These are phyloP conservation scores for Spea hammondii DNA, from an alignment of 2,797 vertebrate species.

Conservation along the genomic window DNA sequence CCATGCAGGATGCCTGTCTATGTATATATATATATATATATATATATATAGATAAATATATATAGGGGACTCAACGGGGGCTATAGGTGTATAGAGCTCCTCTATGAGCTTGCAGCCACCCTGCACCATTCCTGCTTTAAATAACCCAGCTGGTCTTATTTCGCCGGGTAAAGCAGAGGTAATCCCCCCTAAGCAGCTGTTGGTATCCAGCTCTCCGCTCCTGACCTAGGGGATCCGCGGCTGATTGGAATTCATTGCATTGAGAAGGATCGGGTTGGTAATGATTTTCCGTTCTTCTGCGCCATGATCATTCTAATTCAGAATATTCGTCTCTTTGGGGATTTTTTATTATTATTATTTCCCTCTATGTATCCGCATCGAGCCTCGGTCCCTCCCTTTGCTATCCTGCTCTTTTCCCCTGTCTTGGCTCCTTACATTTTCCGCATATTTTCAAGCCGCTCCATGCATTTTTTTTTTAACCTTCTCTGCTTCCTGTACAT, in stretches of 20 bases:
- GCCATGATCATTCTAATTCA: too few relatives aligned
- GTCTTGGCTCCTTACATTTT: constrained; percentile 19
- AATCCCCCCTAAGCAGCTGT: constrained; percentile 38
- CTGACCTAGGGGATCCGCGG: not conserved
- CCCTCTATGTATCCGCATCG: not conserved
- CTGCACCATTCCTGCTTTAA: not conserved
- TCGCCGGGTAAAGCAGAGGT: constrained; percentile 33
- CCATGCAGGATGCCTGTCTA: too few relatives aligned
- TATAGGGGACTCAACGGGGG: too few relatives aligned
- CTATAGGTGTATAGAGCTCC: too few relatives aligned
- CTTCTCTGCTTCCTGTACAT: constrained; percentile 38
- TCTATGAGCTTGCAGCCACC: too few relatives aligned
- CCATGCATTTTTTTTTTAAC: constrained; percentile 14
- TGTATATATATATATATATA: too few relatives aligned
- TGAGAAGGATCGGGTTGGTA: too few relatives aligned
- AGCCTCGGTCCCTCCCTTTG: not conserved
- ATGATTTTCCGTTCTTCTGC: too few relatives aligned
- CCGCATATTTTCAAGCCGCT: constrained; percentile 30
- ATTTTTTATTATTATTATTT: not conserved
- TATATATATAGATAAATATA: too few relatives aligned
- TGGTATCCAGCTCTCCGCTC: constrained; percentile 3
- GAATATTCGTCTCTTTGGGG: too few relatives aligned
- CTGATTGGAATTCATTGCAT: too few relatives aligned
- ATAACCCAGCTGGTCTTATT: constrained; percentile 18
- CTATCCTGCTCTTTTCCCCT: not conserved